Evolutionary conservation across 2,113 vertebrate genomes (phyloP), one percentile per base, ranked within the genome.

Genomic region (Gopherus evgoodei): DNA sequence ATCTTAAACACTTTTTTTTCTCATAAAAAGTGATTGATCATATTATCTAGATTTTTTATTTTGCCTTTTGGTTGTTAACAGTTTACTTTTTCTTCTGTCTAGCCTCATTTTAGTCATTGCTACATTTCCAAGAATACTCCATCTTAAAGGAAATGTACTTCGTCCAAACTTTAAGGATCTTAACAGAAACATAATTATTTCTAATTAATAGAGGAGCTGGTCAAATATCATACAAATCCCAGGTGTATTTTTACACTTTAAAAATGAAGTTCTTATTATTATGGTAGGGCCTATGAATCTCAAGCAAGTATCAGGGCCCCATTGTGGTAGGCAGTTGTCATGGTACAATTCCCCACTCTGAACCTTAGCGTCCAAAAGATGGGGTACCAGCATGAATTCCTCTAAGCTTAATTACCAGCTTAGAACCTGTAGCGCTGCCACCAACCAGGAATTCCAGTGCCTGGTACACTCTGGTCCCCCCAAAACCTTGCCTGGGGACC

Each of bases 271-370:
- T 91, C 54, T 87, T 94, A 11, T 72, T 80, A 24, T 81, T 52
- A 89, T 95, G 89, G 95, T 86, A 96, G 76, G 49, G 90, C 78
- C 83, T 79, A 86, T 91, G 95, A 89, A 92, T 56, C 89, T 29
- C 89, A 83, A 91, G 75, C 80, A 86, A 72, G 91, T 90, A 93
- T 94, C 95, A 94, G 59, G n/a, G 17, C 52, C 49, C 44, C 75
- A 4, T 84, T 96, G 84, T 94, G 90, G 81, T 94, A 90, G 82
- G 91, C 80, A 42, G 42, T 42, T 42, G 42, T 42, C 42, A 42
- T 42, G 42, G 42, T 42, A 4, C 42, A 42, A 42, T 42, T 42
- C 42, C 42, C 4, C 42, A 42, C 42, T 42, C 42, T 42, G 42
- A 42, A 42, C 42, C 42, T 42, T 42, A 42, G 42, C 42, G 42